phyloP scores from a whole-genome alignment of 2,797 vertebrate genomes.

The Dipus sagitta region DNA sequence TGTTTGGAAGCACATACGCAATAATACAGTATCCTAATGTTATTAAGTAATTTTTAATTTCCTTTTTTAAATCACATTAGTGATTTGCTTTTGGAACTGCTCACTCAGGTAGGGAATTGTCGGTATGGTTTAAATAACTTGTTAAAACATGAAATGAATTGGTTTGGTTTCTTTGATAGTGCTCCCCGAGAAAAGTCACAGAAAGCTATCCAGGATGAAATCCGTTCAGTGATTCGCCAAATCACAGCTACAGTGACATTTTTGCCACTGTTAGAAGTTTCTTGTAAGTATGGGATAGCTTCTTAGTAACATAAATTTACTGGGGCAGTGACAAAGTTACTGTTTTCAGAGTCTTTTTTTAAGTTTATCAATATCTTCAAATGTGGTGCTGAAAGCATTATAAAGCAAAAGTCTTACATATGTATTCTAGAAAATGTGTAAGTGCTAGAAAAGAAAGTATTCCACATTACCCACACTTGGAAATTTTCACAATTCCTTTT shows the following conservation, averaged over 20 bases:
- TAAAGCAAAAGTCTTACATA: not conserved
- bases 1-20: not conserved
- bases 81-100: slow-evolving; percentile 20
- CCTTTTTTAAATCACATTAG: not conserved
- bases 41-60: not conserved
- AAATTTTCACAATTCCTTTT: not conserved
- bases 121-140: not conserved
- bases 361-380: not conserved
- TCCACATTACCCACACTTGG: not conserved
- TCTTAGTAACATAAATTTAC: not conserved
- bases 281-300: slow-evolving; percentile 91
- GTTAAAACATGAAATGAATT: not conserved
- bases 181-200: slow-evolving; percentile 94
- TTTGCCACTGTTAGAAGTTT: slow-evolving; percentile 94
- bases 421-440: not conserved
- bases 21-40: not conserved
- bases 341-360: not conserved
- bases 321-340: not conserved
- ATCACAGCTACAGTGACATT: slow-evolving; percentile 98
- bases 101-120: slow-evolving; percentile 15
- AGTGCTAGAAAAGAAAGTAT: not conserved
- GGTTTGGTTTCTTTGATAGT: slow-evolving; percentile 83
- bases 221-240: slow-evolving; percentile 96
- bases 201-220: slow-evolving; percentile 97
- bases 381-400: not conserved